Evolutionary conservation across 1,140 invertebrate species (phyloP).

Genomic region (Maniola jurtina): DNA sequence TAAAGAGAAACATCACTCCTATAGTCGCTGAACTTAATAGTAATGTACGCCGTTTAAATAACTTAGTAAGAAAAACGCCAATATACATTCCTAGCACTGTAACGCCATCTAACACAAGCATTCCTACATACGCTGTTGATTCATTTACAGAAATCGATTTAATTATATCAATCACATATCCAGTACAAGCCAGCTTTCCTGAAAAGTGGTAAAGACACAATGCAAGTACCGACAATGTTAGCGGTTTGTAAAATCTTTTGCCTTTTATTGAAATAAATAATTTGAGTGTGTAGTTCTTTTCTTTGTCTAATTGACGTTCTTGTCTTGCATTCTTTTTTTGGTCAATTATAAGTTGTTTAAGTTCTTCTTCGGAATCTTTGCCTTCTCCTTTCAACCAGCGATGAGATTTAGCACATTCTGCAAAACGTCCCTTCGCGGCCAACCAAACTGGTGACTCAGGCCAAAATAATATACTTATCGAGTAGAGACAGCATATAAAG

Average conservation of each 20-base stretch:
- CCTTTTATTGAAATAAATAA: background rate
- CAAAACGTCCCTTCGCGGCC: conserved; percentile 32
- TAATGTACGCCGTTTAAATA: conserved; percentile 30
- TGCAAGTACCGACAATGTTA: background rate
- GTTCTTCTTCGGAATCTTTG: conserved; percentile 37
- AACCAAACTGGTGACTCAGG: conserved; percentile 49
- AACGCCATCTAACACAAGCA: conserved; percentile 44
- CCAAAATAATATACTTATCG: conserved; percentile 28
- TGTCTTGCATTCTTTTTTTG: conserved; percentile 17
- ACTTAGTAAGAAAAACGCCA: conserved; percentile 31
- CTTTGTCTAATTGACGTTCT: background rate
- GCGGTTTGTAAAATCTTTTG: conserved; percentile 18
- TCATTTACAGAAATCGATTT: conserved; percentile 38
- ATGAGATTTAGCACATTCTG: conserved; percentile 34
- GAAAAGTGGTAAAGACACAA: conserved; percentile 31
- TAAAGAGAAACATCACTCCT: conserved; percentile 34
- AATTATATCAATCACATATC: conserved; percentile 43
- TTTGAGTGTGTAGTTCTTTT: background rate
- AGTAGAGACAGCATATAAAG: conserved; percentile 32
- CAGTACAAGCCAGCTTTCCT: conserved; percentile 39
- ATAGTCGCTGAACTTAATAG: conserved; percentile 26
- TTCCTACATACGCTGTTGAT: conserved; percentile 33
- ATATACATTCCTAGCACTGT: conserved; percentile 42
- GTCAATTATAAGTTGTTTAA: conserved; percentile 25
- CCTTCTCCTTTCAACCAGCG: conserved; percentile 37